Percentiles rank a stretch among this genome's conserved stretches.
Conservation (phyloP, 2,797 vertebrate genomes). For the Serranus cabrilla region DNA sequence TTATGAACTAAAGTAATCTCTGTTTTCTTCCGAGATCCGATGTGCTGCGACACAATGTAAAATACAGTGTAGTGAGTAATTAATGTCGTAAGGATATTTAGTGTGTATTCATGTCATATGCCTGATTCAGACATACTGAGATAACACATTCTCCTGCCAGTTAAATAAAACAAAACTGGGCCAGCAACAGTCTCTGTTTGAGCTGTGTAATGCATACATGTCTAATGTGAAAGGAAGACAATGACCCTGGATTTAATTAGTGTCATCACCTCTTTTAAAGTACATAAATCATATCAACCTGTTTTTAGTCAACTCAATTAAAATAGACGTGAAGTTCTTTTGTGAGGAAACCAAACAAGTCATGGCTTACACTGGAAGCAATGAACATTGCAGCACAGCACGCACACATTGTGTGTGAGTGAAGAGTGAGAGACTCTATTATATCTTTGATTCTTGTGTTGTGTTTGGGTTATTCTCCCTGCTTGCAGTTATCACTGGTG, state of each 20-base stretch:
- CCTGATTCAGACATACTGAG: constrained; percentile 7
- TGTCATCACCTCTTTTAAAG: constrained; percentile 32
- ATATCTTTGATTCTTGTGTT: constrained; percentile 18
- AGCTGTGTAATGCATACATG: not conserved
- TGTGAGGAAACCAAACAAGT: not conserved
- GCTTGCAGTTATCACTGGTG: constrained; percentile 40
- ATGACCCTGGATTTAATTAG: constrained; percentile 37
- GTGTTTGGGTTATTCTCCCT: constrained; percentile 28
- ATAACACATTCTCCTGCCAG: not conserved
- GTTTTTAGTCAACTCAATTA: constrained; percentile 38
- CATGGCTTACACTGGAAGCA: not conserved
- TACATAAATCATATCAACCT: constrained; percentile 38
- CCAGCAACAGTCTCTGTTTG: constrained; percentile 1
- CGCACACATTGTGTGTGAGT: not conserved
- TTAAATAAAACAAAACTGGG: constrained; percentile 15
- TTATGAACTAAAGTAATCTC: constrained; percentile 1
- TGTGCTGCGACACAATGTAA: not conserved
- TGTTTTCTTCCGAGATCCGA: not conserved
- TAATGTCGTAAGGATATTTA: not conserved
- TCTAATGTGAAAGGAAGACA: constrained; percentile 9
- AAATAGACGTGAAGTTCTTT: constrained; percentile 10
- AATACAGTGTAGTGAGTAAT: not conserved
- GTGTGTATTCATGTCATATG: not conserved
- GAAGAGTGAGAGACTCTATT: not conserved
- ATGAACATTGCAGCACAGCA: not conserved